Evolutionary conservation across 2,888 invertebrate genomes (phyloP), one percentile per base, ranked within the genome.

Genomic region (Melinopterus prodromus): DNA sequence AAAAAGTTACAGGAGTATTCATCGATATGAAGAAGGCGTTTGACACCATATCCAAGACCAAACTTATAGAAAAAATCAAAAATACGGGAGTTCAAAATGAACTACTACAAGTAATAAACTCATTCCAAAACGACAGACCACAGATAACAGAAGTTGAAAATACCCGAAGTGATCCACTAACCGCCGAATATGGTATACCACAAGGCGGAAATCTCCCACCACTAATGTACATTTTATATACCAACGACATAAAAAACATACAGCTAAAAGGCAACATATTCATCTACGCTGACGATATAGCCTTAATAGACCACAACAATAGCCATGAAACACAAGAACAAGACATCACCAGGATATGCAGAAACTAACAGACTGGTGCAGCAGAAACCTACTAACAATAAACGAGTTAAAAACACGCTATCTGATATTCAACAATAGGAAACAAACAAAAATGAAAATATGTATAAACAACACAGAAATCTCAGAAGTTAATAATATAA

Each of bases 201-300:
- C 77, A 77, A 77, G 69, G 77, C 35, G 69, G 72, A 72, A 72
- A 72, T 26, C 14, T 77, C 15, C 77, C 77, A 69, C 36, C 70
- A 16, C 16, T 69, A 69, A 16, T 69, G 5, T 69, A 77, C n/a
- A 77, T 77, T 69, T 70, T 70, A 70, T 77, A 77, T 12, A 77
- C 26, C 26, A 26, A 26, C 26, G 26, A 26, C 3, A 26, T 26
- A 26, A 26, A 26, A 3, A 26, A 26, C 26, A 26, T 26, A 26
- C 26, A 26, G 3, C 26, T 26, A 3, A 26, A 26, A 26, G 26
- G 26, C 3, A 26, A 26, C 26, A 26, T 26, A 2, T 26, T 26
- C 26, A 26, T 26, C 26, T 26, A 26, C 26, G 26, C 26, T 26
- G 26, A 26, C 26, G 26, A 26, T 26, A 26, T 26, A 26, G 26